Conservation (phyloP, 2,113 vertebrate species). For the Mesocricetus auratus region DNA sequence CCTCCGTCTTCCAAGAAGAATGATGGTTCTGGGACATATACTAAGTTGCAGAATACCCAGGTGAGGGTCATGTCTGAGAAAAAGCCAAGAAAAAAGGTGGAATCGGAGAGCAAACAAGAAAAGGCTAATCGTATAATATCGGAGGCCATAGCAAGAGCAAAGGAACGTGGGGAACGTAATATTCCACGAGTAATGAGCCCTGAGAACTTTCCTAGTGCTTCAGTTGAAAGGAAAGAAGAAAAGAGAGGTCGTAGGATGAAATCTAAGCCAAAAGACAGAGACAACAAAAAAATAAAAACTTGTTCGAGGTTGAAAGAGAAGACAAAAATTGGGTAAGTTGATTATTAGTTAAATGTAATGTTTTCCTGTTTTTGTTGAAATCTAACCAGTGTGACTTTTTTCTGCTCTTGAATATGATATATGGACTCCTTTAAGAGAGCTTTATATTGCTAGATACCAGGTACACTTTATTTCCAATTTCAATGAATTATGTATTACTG, state of each 20-base stretch:
- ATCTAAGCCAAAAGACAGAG: slow-evolving; percentile 93
- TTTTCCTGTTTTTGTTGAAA: slow-evolving; percentile 67
- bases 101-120: slow-evolving; percentile 97
- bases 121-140: slow-evolving; percentile 99
- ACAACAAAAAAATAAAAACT: slow-evolving; percentile 92
- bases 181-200: slow-evolving; percentile 99
- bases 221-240: slow-evolving; percentile 90
- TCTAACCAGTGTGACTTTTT: slow-evolving; percentile 54
- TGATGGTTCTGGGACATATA: slow-evolving; percentile 93
- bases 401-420: slow-evolving; percentile 39
- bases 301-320: slow-evolving; percentile 95
- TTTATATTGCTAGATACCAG: slow-evolving; percentile 8
- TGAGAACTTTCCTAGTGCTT: slow-evolving; percentile 96
- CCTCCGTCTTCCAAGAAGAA: slow-evolving; percentile 96
- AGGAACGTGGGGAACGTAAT: slow-evolving; percentile 97
- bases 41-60: slow-evolving; percentile 94
- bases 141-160: slow-evolving; percentile 97
- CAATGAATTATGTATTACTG: slow-evolving; percentile 8
- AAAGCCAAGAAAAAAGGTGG: slow-evolving; percentile 91
- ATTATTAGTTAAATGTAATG: slow-evolving; percentile 52
- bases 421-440: not conserved
- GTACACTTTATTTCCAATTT: slow-evolving; percentile 18
- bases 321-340: slow-evolving; percentile 96
- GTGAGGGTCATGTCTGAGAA: slow-evolving; percentile 93
- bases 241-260: slow-evolving; percentile 92